phyloP scores from a whole-genome alignment of 2,888 invertebrate species.

The Platerodrilus igneus region DNA sequence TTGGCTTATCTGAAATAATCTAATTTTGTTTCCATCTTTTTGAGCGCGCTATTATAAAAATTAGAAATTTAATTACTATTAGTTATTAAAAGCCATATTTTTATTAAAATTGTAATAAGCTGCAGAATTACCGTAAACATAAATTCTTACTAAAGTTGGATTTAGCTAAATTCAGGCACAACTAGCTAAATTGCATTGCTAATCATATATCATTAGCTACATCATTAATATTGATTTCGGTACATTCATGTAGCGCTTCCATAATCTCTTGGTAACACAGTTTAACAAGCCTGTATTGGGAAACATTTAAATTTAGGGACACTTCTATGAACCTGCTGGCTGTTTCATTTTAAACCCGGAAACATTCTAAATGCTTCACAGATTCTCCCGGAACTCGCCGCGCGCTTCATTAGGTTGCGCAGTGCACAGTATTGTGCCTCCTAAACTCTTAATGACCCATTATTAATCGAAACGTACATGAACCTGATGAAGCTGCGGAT shows the following conservation, averaged over 20 bases:
- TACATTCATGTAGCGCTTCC: neutral
- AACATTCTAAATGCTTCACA: conserved; percentile 19
- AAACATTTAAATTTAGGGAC: conserved; percentile 9
- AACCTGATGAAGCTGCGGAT: too few relatives aligned
- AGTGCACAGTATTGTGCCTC: too few relatives aligned
- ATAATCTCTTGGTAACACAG: conserved; percentile 7
- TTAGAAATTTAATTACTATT: conserved; percentile 16
- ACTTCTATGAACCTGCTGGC: conserved; percentile 8
- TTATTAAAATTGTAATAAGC: conserved; percentile 20
- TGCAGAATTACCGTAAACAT: conserved; percentile 19
- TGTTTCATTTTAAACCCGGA: conserved; percentile 20
- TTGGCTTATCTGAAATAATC: too few relatives aligned
- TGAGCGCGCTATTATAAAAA: too few relatives aligned
- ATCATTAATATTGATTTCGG: conserved; percentile 15
- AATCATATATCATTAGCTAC: conserved; percentile 15
- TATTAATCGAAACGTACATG: too few relatives aligned
- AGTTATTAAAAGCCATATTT: conserved; percentile 18
- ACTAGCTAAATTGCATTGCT: conserved; percentile 16
- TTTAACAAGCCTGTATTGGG: conserved; percentile 6
- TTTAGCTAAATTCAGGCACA: conserved; percentile 11
- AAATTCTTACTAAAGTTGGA: conserved; percentile 25
- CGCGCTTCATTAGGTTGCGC: conserved; percentile 23
- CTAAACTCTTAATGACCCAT: too few relatives aligned
- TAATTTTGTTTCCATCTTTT: too few relatives aligned
- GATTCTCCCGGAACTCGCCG: conserved; percentile 16